Conservation (phyloP, 2,888 invertebrate genomes). For the Prenolepis imparis region DNA sequence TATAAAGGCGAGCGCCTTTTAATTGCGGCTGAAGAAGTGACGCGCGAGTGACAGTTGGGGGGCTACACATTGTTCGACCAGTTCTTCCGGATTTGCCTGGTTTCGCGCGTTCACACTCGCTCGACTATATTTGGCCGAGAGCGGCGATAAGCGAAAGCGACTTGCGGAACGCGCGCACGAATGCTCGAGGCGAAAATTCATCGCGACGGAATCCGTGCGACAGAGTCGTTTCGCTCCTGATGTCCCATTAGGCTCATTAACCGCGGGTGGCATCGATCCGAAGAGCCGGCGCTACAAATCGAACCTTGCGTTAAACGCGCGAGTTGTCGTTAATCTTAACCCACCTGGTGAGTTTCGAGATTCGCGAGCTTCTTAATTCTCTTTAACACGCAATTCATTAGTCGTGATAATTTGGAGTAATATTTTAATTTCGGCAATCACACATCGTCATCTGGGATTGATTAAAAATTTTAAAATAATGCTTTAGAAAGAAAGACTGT, state of each 20-base stretch:
- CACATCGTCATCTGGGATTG: background rate
- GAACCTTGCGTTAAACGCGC: conserved; percentile 55
- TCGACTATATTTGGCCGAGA: conserved; percentile 63
- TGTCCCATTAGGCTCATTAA: conserved; percentile 70
- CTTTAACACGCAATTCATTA: background rate
- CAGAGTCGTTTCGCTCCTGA: conserved; percentile 49
- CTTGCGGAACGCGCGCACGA: background rate
- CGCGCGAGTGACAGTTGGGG: conserved; percentile 54
- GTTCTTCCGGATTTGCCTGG: conserved; percentile 60
- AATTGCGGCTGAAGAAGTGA: conserved; percentile 57
- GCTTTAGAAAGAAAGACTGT: background rate
- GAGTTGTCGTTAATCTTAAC: conserved; percentile 40
- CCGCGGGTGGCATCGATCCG: conserved; percentile 62
- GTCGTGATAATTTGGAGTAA: background rate
- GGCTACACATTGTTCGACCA: conserved; percentile 62
- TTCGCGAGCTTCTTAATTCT: background rate
- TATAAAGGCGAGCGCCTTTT: conserved; percentile 52
- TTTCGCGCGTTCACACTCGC: conserved; percentile 35
- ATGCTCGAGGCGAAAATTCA: conserved; percentile 57
- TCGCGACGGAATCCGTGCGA: conserved; percentile 47
- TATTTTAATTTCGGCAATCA: background rate
- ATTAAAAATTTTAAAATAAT: background rate
- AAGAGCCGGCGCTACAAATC: conserved; percentile 60
- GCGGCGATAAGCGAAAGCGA: background rate
- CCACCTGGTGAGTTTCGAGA: background rate